phyloP scores from a whole-genome alignment of 2,888 invertebrate species.

The Rhopalosiphum nymphaeae region DNA sequence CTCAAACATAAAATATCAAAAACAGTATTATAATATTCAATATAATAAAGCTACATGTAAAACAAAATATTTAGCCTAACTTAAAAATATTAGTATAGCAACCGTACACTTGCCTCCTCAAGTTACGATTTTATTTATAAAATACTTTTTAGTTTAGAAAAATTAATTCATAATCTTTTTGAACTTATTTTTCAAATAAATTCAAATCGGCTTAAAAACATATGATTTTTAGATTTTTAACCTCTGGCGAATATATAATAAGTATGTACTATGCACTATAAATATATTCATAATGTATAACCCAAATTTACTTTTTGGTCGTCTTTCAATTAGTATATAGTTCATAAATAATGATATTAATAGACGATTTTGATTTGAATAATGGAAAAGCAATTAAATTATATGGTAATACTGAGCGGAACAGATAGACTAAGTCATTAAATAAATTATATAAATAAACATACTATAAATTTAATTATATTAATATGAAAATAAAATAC shows the following conservation, averaged over 20 bases:
- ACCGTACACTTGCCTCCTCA: not conserved
- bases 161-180: not conserved
- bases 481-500: not conserved
- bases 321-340: not conserved
- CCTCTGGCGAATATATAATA: not conserved
- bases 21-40: not conserved
- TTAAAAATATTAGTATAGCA: not conserved
- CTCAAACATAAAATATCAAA: not conserved
- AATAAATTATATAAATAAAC: not conserved
- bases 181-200: not conserved
- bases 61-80: not conserved
- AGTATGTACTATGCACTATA: not conserved
- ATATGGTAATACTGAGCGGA: not conserved
- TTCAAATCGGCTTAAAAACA: not conserved
- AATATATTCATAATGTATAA: not conserved
- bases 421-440: not conserved
- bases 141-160: not conserved
- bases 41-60: not conserved
- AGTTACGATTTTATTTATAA: not conserved
- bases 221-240: not conserved
- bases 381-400: not conserved
- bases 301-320: not conserved
- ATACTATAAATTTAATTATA: not conserved
- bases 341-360: not conserved
- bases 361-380: not conserved